phyloP scores from a whole-genome alignment of 2,888 invertebrate genomes.

The Caenorhabditis sp. region DNA sequence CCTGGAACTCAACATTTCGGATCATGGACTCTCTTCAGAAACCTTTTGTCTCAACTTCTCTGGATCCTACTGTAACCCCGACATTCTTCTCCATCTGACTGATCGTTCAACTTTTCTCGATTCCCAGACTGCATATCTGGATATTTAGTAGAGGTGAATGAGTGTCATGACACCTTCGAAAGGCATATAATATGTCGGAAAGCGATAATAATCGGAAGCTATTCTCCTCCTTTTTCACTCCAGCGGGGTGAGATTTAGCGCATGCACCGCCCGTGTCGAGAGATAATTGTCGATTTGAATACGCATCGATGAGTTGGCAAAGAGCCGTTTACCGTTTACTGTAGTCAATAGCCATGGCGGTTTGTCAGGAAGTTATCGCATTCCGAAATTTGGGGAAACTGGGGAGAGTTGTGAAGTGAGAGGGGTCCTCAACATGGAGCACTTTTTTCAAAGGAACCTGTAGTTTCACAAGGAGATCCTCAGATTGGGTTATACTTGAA shows the following conservation, averaged over 20 bases:
- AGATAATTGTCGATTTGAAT: conserved; percentile 51
- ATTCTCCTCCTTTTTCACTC: conserved; percentile 40
- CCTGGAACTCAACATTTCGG: too few relatives aligned
- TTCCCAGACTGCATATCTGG: background rate
- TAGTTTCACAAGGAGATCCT: too few relatives aligned
- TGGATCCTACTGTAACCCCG: too few relatives aligned
- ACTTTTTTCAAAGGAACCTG: too few relatives aligned
- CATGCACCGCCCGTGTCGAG: conserved; percentile 38
- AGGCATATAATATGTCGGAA: conserved; percentile 36
- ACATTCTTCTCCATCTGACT: background rate
- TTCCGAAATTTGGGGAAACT: background rate
- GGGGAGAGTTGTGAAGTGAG: background rate
- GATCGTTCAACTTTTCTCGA: background rate
- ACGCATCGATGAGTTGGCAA: conserved; percentile 54
- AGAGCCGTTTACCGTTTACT: conserved; percentile 54
- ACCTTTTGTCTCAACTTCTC: too few relatives aligned
- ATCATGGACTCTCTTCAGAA: too few relatives aligned
- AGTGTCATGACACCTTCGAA: conserved; percentile 37
- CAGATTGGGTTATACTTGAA: too few relatives aligned
- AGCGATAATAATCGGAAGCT: conserved; percentile 57
- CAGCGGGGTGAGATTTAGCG: conserved; percentile 39
- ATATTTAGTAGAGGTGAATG: conserved; percentile 11
- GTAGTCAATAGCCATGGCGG: conserved; percentile 23
- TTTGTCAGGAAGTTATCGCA: conserved; percentile 26
- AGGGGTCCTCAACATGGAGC: too few relatives aligned